Conservation (phyloP, 2,888 invertebrate genomes). For the Drosophila anceps region DNA sequence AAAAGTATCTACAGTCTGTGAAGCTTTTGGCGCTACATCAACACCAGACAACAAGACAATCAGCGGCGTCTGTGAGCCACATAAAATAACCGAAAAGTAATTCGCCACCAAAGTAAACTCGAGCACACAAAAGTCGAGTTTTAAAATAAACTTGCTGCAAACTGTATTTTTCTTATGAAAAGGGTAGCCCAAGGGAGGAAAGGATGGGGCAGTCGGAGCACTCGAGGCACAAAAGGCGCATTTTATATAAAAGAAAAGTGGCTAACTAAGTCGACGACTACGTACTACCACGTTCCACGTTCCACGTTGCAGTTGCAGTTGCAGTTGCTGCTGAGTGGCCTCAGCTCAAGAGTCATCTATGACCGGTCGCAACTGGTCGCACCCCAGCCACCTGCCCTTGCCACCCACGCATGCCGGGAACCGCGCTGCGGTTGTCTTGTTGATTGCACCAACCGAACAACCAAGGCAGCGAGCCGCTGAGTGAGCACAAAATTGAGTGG, state of each 20-base stretch:
- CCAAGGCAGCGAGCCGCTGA: constrained; percentile 37
- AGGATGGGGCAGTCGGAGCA: constrained; percentile 20
- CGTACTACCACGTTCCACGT: neutral
- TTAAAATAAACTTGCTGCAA: constrained; percentile 77
- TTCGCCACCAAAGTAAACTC: constrained; percentile 78
- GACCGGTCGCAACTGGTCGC: constrained; percentile 38
- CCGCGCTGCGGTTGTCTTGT: constrained; percentile 49
- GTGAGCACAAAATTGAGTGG: constrained; percentile 57
- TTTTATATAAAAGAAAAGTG: constrained; percentile 78
- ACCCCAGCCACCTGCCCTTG: constrained; percentile 2
- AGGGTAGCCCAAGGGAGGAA: neutral
- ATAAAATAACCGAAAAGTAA: constrained; percentile 80
- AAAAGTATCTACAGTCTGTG: constrained; percentile 24
- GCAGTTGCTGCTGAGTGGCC: constrained; percentile 45
- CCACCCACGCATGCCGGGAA: constrained; percentile 35
- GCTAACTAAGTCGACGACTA: constrained; percentile 76
- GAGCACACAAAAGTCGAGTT: constrained; percentile 77
- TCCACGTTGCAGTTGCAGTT: constrained; percentile 36
- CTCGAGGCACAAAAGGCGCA: constrained; percentile 76
- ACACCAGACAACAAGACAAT: constrained; percentile 77
- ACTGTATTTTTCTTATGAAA: constrained; percentile 69
- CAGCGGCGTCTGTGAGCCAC: constrained; percentile 65
- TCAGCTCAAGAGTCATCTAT: constrained; percentile 60
- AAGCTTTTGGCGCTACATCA: constrained; percentile 58
- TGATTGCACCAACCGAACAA: constrained; percentile 39